Base-by-base conservation (phyloP, 1,140 invertebrate species). In the Gryllus bimaculatus region DNA sequence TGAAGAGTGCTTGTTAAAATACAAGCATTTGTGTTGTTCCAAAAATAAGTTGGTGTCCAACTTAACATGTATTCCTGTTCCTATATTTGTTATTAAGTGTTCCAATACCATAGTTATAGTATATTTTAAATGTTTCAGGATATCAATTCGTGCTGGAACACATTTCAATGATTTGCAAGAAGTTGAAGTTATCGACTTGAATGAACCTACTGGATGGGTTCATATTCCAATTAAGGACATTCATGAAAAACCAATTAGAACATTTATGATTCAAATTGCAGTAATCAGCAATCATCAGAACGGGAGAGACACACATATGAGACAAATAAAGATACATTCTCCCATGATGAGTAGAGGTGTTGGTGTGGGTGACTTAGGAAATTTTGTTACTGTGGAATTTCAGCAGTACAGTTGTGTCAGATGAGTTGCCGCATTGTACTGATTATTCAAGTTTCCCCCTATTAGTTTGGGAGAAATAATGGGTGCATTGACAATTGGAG, bases 91-190 rank as follows among this genome's bases (percentile, higher is more conserved):
- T 2, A 39, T n/a, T 1, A 5, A 39, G 26, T 39, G 26, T 39
- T 39, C 5, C 26, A 39, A 39, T 39, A 1, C 26, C 26, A 39
- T 39, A 2, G 5, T 39, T 39, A 39, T 39, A 39, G 26, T 39
- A 5, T 5, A 39, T 39, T 39, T 39, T 39, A 39, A 39, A 39
- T 82, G 81, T 82, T 78, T 81, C 83, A 92, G 96, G 85, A 96
- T 99, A 81, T 98, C 96, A 4, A 94, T 99, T 80, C 87, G 97
- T 82, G 95, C 95, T 74, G 98, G 98, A 8, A 98, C 95, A 76
- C 95, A 98, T 87, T 98, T 99, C 82, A 98, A 98, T 87, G 98
- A 99, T 88, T 88, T 99, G n/a, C 95, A 97, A 87, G 97, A 99
- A 87, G 91, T 99, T 73, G 96, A 99, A 90, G 93, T 97, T 8